These are phyloP conservation scores for Taurulus bubalis DNA, from an alignment of 2,113 vertebrate species.

Conservation along the genomic window DNA sequence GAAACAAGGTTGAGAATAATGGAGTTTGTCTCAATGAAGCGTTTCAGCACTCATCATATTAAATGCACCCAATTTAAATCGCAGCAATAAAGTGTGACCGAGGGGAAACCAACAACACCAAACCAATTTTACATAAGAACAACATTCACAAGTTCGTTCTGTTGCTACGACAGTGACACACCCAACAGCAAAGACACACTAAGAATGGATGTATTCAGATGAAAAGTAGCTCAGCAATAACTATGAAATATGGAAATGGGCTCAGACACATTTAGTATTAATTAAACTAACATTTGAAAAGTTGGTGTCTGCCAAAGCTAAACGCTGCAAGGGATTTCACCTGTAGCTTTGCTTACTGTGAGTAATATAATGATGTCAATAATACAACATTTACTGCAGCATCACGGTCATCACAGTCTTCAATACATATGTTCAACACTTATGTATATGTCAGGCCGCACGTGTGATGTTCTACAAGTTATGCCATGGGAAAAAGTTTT, in stretches of 20 bases:
- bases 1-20: conserved; percentile 14
- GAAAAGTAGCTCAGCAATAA: not conserved
- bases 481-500: not conserved
- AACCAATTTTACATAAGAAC: conserved; percentile 39
- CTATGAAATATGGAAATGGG: not conserved
- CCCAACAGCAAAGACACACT: conserved; percentile 35
- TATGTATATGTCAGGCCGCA: not conserved
- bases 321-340: not conserved
- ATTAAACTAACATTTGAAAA: not conserved
- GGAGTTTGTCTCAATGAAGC: conserved; percentile 26
- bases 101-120: conserved; percentile 25
- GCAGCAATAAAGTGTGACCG: conserved; percentile 37
- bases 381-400: not conserved
- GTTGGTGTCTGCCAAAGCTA: not conserved
- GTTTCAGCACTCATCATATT: conserved; percentile 23
- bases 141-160: conserved; percentile 30
- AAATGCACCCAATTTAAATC: conserved; percentile 14
- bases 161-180: conserved; percentile 46
- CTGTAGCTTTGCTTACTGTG: too few species aligned
- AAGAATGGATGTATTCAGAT: conserved; percentile 16
- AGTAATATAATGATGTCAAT: not conserved
- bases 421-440: not conserved
- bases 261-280: not conserved
- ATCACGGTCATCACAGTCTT: not conserved
- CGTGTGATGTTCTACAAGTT: not conserved